phyloP scores from a whole-genome alignment of 1,140 invertebrate species.

The Onthophagus taurus region DNA sequence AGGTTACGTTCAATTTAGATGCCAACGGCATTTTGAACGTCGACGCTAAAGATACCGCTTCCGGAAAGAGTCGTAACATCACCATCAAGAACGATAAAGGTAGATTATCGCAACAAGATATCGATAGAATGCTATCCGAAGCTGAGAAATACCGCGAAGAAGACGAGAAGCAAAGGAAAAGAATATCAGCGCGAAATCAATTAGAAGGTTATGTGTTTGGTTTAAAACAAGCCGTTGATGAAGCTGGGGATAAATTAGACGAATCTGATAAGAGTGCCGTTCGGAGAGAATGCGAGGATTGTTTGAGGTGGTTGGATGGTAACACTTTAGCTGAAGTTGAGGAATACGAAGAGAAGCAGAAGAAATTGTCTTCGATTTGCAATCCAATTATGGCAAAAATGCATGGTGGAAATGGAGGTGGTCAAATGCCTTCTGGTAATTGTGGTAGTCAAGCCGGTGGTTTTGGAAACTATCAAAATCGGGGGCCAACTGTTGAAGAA shows the following conservation, averaged over 20 bases:
- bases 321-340: too few species aligned
- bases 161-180: slow-evolving; percentile 59
- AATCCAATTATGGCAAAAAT: too few species aligned
- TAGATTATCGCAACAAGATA: slow-evolving; percentile 2
- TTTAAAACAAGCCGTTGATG: too few species aligned
- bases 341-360: too few species aligned
- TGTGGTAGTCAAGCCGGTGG: too few species aligned
- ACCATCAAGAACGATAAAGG: slow-evolving; percentile 51
- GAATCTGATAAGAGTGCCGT: slow-evolving; percentile 16
- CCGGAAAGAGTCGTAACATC: slow-evolving; percentile 50
- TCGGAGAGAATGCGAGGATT: slow-evolving; percentile 45
- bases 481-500: too few species aligned
- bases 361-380: too few species aligned
- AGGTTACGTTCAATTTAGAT: slow-evolving; percentile 58
- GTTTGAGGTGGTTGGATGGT: slow-evolving; percentile 53
- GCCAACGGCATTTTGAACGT: slow-evolving; percentile 64
- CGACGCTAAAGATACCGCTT: slow-evolving; percentile 45
- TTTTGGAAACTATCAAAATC: too few species aligned
- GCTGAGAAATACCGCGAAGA: slow-evolving; percentile 53
- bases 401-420: too few species aligned
- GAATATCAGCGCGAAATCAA: slow-evolving; percentile 47
- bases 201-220: slow-evolving; percentile 67
- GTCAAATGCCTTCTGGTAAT: too few species aligned
- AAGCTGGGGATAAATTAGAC: too few species aligned
- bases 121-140: slow-evolving; percentile 67